These are phyloP conservation scores for Oophaga pumilio DNA, from an alignment of 2,113 vertebrate genomes.

Conservation along the genomic window DNA sequence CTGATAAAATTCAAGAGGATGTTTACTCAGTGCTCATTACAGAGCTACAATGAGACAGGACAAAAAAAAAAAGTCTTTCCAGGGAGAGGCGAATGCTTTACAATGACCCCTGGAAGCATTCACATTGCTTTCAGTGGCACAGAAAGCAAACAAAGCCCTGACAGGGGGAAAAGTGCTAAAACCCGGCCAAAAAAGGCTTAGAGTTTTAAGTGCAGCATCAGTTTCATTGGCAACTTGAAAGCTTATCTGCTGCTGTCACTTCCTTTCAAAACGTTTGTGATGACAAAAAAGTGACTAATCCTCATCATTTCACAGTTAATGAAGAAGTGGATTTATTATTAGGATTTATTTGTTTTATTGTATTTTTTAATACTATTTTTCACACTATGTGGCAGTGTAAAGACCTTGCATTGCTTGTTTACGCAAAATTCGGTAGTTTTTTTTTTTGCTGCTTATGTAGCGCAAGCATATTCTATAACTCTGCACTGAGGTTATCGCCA, in stretches of 20 bases:
- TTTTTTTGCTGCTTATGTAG: not conserved
- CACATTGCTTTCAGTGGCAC: slow-evolving; percentile 42
- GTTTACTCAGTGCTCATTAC: slow-evolving; percentile 44
- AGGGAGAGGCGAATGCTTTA: slow-evolving; percentile 43
- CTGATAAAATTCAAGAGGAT: slow-evolving; percentile 46
- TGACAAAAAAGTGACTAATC: not conserved
- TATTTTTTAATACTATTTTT: not conserved
- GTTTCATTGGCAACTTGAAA: slow-evolving; percentile 18
- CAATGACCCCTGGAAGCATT: slow-evolving; percentile 45
- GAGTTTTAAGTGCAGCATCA: slow-evolving; percentile 38
- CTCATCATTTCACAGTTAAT: not conserved
- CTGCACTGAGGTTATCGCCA: not conserved
- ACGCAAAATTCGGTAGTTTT: not conserved
- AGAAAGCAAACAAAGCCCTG: slow-evolving; percentile 39
- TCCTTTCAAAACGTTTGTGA: slow-evolving; percentile 8
- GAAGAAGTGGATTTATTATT: not conserved
- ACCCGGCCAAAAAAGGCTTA: slow-evolving; percentile 33
- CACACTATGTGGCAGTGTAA: not conserved
- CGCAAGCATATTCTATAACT: not conserved
- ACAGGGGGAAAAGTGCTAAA: slow-evolving; percentile 15
- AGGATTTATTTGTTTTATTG: not conserved
- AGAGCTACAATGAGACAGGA: slow-evolving; percentile 34
- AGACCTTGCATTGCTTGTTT: not conserved
- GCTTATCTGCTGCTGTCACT: slow-evolving; percentile 45
- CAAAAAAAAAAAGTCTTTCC: slow-evolving; percentile 41